Evolutionary conservation across 2,113 vertebrate genomes (phyloP).

Genomic region (Columba janthina): DNA sequence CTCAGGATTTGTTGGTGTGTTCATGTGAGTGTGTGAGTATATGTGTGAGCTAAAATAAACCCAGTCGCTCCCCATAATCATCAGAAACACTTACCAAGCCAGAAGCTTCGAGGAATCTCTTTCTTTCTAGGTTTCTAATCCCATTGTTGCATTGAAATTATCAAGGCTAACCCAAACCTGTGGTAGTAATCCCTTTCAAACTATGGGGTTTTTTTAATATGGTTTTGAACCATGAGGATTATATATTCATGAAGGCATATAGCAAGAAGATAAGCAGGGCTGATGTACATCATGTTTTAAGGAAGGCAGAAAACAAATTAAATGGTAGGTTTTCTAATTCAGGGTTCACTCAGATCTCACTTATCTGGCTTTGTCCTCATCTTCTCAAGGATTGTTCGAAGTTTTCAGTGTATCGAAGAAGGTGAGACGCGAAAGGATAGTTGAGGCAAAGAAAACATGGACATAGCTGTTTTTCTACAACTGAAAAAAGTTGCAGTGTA

Average conservation of each 20-base stretch:
- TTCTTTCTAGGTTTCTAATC: slow-evolving; percentile 33
- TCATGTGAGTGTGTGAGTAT: neutral
- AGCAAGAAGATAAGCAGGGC: neutral
- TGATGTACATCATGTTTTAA: neutral
- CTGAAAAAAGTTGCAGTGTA: neutral
- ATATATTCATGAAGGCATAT: neutral
- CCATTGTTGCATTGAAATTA: slow-evolving; percentile 18
- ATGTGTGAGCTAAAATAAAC: slow-evolving; percentile 4
- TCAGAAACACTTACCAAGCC: slow-evolving; percentile 18
- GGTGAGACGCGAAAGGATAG: neutral
- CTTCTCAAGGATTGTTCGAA: neutral
- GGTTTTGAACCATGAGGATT: slow-evolving; percentile 10
- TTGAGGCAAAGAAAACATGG: neutral
- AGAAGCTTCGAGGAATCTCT: neutral
- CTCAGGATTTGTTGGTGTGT: neutral
- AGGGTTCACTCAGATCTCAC: neutral
- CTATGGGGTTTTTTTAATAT: neutral
- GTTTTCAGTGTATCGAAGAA: neutral
- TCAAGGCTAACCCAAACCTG: slow-evolving; percentile 11
- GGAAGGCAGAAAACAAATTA: neutral
- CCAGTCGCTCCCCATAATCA: neutral
- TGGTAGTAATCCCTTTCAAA: neutral
- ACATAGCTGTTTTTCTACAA: neutral
- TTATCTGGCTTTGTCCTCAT: neutral
- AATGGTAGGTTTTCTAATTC: neutral